A percentile compares a stretch with the other conserved stretches of the same genome.
Conservation (phyloP, 2,797 vertebrate species). For the Ammospiza maritima region DNA sequence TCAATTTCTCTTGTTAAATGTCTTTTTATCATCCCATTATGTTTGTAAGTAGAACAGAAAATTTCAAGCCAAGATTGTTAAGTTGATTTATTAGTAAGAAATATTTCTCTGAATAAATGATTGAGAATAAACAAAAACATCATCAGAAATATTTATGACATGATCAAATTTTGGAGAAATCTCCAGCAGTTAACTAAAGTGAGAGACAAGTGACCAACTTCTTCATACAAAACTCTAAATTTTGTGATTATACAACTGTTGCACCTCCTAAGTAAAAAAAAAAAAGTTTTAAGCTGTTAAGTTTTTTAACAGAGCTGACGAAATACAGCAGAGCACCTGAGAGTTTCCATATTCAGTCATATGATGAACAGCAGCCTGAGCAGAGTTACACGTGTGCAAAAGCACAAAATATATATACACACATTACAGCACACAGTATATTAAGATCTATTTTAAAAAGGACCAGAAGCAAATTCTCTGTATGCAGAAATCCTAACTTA, state of each 20-base stretch:
- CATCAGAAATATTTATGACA: not conserved
- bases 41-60: not conserved
- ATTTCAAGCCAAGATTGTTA: not conserved
- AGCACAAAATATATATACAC: not conserved
- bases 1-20: not conserved
- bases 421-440: not conserved
- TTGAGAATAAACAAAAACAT: not conserved
- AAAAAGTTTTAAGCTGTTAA: not conserved
- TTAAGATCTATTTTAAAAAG: not conserved
- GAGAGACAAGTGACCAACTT: not conserved
- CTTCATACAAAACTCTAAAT: not conserved
- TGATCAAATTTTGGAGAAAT: not conserved
- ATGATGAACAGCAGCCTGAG: not conserved
- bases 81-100: not conserved
- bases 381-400: not conserved
- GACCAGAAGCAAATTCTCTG: not conserved
- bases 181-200: not conserved
- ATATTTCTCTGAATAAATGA: not conserved
- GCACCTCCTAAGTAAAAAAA: not conserved
- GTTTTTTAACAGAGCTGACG: not conserved
- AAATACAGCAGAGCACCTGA: not conserved
- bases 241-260: not conserved
- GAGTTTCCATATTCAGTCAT: not conserved
- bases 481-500: slow-evolving; percentile 55
- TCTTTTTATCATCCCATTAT: not conserved